Evolutionary conservation across 2,888 invertebrate species (phyloP), one percentile per base, ranked within the genome.

Genomic region (Acheta domesticus): DNA sequence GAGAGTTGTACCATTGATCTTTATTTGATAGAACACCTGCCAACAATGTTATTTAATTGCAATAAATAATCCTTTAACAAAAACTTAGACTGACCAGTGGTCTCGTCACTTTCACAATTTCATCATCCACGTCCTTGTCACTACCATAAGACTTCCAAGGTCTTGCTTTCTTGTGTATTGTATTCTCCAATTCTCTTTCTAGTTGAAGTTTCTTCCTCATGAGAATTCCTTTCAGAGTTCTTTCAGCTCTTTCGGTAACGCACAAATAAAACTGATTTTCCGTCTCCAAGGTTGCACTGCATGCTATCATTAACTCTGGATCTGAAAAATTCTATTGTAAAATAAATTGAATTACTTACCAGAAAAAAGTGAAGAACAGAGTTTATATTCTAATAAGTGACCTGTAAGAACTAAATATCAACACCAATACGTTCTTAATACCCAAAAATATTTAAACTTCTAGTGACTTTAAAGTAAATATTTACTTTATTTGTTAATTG

Each of bases 101-200:
- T 62, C 62, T 62, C 5, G 62, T 19, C 11, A 19, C n/a, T 62
- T 62, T 62, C 14, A 62, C 62, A 62, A 62, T 62, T 19, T 14
- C 14, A 62, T 62, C 62, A 62, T 62, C 62, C 14, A 62, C 62
- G 5, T 62, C 62, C 11, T 62, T 14, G 1, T 62, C 62, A 62
- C 62, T 62, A 4, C 62, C 62, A 62, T 19, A 62, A 11, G 62
- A 62, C 62, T 62, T n/a, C 62, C 62, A 62, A 19, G n/a, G 5
- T 62, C n/a, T 62, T 62, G 62, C 62, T 19, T n/a, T 62, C 62
- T 62, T 62, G 62, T 62, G n/a, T 19, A 62, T 62, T 62, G 62
- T 62, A 62, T 62, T 62, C n/a, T 62, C 62, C n/a, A 62, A 19
- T 62, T 62, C 62, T 62, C n/a, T n/a, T 62, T 62, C n/a, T 62